Percentiles rank a stretch among this genome's conserved stretches.
These are phyloP conservation scores for Lysandra bellargus DNA, from an alignment of 2,888 invertebrate species.

Conservation along the genomic window DNA sequence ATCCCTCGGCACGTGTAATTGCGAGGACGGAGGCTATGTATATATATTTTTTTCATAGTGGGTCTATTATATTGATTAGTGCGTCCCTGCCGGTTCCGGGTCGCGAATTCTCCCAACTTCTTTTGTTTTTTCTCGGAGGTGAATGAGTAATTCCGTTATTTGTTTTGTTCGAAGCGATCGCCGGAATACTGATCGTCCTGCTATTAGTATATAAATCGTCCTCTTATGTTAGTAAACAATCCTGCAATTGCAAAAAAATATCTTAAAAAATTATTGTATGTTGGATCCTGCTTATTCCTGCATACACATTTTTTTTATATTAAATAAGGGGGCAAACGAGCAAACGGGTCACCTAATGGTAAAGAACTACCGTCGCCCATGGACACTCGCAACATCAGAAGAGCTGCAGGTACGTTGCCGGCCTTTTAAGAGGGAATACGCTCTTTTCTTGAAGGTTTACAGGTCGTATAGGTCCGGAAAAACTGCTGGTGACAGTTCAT, in stretches of 20 bases:
- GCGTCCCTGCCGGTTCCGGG: slow-evolving; percentile 72
- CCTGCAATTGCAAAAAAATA: background rate
- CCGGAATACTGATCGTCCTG: background rate
- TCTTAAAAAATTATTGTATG: too few species aligned
- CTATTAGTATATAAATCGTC: slow-evolving; percentile 2
- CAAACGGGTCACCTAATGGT: too few species aligned
- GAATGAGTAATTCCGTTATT: slow-evolving; percentile 31
- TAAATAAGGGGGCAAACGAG: too few species aligned
- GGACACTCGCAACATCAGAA: too few species aligned
- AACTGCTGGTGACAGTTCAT: too few species aligned
- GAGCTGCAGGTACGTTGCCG: too few species aligned
- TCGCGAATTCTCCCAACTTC: slow-evolving; percentile 62
- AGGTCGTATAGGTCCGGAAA: too few species aligned
- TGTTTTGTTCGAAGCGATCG: background rate
- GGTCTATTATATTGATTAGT: slow-evolving; percentile 81
- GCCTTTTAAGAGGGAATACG: too few species aligned
- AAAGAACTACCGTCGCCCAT: too few species aligned
- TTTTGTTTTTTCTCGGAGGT: slow-evolving; percentile 60
- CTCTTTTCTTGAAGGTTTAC: too few species aligned
- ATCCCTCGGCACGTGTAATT: slow-evolving; percentile 43
- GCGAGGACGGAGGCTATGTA: slow-evolving; percentile 57
- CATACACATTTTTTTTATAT: too few species aligned
- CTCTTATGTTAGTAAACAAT: background rate
- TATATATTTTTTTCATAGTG: slow-evolving; percentile 72
- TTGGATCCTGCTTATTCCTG: too few species aligned